These are phyloP conservation scores for Leucophenga maculata DNA, from an alignment of 2,888 invertebrate genomes.

Conservation along the genomic window DNA sequence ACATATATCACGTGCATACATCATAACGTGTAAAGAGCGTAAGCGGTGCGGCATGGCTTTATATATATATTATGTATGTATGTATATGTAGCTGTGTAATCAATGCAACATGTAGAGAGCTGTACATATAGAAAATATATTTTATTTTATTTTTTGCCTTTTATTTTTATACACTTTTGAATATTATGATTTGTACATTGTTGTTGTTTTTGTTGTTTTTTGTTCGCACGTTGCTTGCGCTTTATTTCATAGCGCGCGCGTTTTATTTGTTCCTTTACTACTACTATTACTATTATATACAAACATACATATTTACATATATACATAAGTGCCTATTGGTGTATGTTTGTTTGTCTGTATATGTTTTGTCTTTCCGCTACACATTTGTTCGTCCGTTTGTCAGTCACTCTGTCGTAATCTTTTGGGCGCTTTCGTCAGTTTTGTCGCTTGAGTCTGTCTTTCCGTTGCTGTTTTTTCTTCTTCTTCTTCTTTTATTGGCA, in stretches of 20 bases:
- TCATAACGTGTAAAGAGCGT: not conserved
- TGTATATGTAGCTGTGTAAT: conserved; percentile 58
- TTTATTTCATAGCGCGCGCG: too few relatives aligned
- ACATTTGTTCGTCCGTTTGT: conserved; percentile 23
- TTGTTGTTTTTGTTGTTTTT: not conserved
- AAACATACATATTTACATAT: too few relatives aligned
- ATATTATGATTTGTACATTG: conserved; percentile 4
- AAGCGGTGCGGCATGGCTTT: too few relatives aligned
- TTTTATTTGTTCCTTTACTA: conserved; percentile 1
- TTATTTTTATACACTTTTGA: conserved; percentile 52
- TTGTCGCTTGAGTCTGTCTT: conserved; percentile 36
- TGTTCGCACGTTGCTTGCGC: conserved; percentile 6
- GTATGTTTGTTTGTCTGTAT: too few relatives aligned
- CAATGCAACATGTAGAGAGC: conserved; percentile 71
- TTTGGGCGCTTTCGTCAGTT: conserved; percentile 33
- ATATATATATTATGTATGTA: too few relatives aligned
- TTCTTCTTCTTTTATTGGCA: conserved; percentile 6
- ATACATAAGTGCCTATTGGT: not conserved
- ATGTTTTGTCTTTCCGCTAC: not conserved
- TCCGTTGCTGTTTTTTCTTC: conserved; percentile 58
- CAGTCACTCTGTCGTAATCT: conserved; percentile 27
- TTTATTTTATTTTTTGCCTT: conserved; percentile 27
- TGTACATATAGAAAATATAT: not conserved
- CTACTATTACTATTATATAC: not conserved
- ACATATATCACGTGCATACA: conserved; percentile 33